These are phyloP conservation scores for Hipposideros armiger DNA, from an alignment of 2,113 vertebrate species.

Conservation along the genomic window DNA sequence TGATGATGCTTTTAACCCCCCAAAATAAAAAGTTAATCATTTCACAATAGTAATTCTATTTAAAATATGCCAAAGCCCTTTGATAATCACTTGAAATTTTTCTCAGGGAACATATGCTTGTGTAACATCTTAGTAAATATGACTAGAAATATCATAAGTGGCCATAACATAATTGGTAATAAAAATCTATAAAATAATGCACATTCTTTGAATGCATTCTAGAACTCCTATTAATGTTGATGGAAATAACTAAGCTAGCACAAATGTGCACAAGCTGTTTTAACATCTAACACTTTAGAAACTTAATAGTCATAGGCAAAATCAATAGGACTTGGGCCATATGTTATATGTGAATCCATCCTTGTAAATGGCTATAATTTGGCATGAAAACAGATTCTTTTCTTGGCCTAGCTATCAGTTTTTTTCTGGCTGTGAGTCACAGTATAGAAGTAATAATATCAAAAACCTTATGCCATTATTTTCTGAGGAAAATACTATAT, in stretches of 20 bases:
- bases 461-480: constrained; percentile 47
- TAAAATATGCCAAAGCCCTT: constrained; percentile 53
- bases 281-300: constrained; percentile 58
- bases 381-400: constrained; percentile 29
- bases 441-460: background rate
- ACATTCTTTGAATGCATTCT: constrained; percentile 47
- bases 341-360: constrained; percentile 4
- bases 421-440: constrained; percentile 25
- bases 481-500: background rate
- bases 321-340: constrained; percentile 32
- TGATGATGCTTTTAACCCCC: constrained; percentile 67
- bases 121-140: constrained; percentile 64
- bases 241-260: constrained; percentile 50
- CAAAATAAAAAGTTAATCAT: constrained; percentile 71
- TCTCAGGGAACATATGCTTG: constrained; percentile 55
- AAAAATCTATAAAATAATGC: constrained; percentile 62
- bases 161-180: constrained; percentile 62
- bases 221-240: constrained; percentile 57
- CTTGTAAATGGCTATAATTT: constrained; percentile 49
- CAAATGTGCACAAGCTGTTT: constrained; percentile 58
- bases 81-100: constrained; percentile 59
- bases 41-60: constrained; percentile 61
- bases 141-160: constrained; percentile 40
- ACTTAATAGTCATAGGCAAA: constrained; percentile 37
- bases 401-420: background rate